A percentile compares a stretch with the other conserved stretches of the same genome.
phyloP scores from a whole-genome alignment of 2,888 invertebrate species.

The Cataglyphis altisquamis region DNA sequence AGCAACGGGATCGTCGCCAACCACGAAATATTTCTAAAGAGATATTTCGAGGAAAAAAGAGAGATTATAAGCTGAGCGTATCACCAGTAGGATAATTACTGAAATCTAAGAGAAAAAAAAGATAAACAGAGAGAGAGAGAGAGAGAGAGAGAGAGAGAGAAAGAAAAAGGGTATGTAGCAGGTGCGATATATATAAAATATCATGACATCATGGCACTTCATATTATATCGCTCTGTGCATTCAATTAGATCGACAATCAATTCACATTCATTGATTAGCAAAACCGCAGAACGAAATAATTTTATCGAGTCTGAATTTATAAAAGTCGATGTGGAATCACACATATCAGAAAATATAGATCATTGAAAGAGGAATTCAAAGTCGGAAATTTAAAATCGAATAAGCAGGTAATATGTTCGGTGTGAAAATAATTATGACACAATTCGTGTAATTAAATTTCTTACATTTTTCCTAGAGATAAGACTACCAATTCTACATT shows the following conservation, averaged over 20 bases:
- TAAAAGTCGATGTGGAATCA: not conserved
- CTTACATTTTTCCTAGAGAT: not conserved
- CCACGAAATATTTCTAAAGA: constrained; percentile 23
- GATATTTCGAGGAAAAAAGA: constrained; percentile 40
- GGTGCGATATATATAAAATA: constrained; percentile 48
- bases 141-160: not conserved
- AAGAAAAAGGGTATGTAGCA: not conserved
- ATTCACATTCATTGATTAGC: not conserved
- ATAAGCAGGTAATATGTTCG: not conserved
- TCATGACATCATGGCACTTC: not conserved
- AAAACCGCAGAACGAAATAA: not conserved
- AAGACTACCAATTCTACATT: not conserved
- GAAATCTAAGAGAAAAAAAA: not conserved
- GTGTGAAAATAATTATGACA: not conserved
- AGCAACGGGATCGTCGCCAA: constrained; percentile 15
- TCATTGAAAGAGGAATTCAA: constrained; percentile 8
- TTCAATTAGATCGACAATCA: not conserved
- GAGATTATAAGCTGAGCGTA: constrained; percentile 9
- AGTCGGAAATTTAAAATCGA: not conserved
- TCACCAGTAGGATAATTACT: constrained; percentile 3
- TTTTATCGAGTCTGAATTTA: not conserved
- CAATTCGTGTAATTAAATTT: not conserved
- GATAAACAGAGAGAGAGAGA: not conserved
- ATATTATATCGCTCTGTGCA: not conserved
- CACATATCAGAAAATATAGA: not conserved